Evolutionary conservation across 2,888 invertebrate genomes (phyloP).

Genomic region (Gymnosoma rotundatum): DNA sequence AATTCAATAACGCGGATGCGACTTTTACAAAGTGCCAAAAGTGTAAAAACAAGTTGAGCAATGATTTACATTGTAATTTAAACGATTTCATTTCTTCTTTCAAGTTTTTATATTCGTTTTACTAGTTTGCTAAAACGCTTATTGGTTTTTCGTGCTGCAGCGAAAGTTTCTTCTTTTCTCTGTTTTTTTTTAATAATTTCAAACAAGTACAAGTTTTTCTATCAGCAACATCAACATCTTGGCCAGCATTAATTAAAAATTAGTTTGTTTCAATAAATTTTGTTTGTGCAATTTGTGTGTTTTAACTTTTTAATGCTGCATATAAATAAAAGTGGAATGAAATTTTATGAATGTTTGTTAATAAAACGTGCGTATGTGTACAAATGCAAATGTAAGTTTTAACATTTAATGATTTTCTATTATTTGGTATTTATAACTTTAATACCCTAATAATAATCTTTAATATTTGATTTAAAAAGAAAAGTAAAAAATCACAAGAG

Average conservation of each 20-base stretch:
- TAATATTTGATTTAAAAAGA: no score
- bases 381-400: slow-evolving; percentile 46
- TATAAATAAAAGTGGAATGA: slow-evolving; percentile 1
- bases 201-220: slow-evolving; percentile 41
- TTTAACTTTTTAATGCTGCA: not conserved
- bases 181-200: not conserved
- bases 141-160: slow-evolving; percentile 39
- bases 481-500: no score
- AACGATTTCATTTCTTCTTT: slow-evolving; percentile 41
- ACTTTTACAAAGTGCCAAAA: not conserved
- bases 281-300: slow-evolving; percentile 9
- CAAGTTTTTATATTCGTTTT: slow-evolving; percentile 19
- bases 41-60: slow-evolving; percentile 51
- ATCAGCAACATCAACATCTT: slow-evolving; percentile 30
- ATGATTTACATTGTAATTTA: slow-evolving; percentile 35
- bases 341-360: not conserved
- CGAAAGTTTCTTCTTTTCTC: slow-evolving; percentile 50
- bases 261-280: slow-evolving; percentile 23
- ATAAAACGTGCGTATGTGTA: slow-evolving; percentile 4
- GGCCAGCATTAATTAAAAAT: slow-evolving; percentile 44
- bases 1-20: slow-evolving; percentile 37
- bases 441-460: slow-evolving; percentile 8
- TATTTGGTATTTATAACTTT: slow-evolving; percentile 8
- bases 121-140: slow-evolving; percentile 17
- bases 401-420: not conserved